Evolutionary conservation across 2,888 invertebrate genomes (phyloP).

Genomic region (Mythimna ferrago): DNA sequence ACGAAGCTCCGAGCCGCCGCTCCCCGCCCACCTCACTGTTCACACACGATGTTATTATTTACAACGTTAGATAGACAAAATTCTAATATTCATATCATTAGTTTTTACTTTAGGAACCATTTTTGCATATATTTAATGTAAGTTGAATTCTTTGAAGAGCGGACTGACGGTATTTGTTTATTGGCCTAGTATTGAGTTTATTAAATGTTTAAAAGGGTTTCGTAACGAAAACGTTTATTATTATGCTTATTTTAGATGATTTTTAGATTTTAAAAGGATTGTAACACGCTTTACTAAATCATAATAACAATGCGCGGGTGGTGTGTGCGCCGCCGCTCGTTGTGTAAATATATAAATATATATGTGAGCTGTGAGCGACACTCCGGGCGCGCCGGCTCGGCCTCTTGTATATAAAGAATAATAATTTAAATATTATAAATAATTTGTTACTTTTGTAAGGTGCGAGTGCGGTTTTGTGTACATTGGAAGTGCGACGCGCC

Average conservation of each 20-base stretch:
- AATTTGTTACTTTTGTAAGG: slow-evolving; percentile 88
- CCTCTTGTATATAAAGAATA: slow-evolving; percentile 87
- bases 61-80: slow-evolving; percentile 89
- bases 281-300: slow-evolving; percentile 84
- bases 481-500: slow-evolving; percentile 76
- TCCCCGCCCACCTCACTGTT: slow-evolving; percentile 71
- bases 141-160: slow-evolving; percentile 78
- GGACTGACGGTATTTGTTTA: slow-evolving; percentile 81
- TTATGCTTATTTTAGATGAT: slow-evolving; percentile 70
- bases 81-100: slow-evolving; percentile 90
- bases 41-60: slow-evolving; percentile 76
- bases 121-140: slow-evolving; percentile 80
- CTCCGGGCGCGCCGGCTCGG: slow-evolving; percentile 75
- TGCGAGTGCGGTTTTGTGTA: slow-evolving; percentile 83
- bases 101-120: slow-evolving; percentile 88
- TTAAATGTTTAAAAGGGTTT: slow-evolving; percentile 72
- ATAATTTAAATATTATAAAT: slow-evolving; percentile 84
- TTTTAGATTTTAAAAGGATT: slow-evolving; percentile 77
- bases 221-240: slow-evolving; percentile 64
- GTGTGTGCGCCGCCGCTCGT: slow-evolving; percentile 83
- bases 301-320: slow-evolving; percentile 82
- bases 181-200: slow-evolving; percentile 83
- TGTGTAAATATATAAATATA: slow-evolving; percentile 87
- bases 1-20: slow-evolving; percentile 67
- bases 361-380: slow-evolving; percentile 62